phyloP scores from a whole-genome alignment of 1,140 invertebrate species.

The Drosophila takahashii region DNA sequence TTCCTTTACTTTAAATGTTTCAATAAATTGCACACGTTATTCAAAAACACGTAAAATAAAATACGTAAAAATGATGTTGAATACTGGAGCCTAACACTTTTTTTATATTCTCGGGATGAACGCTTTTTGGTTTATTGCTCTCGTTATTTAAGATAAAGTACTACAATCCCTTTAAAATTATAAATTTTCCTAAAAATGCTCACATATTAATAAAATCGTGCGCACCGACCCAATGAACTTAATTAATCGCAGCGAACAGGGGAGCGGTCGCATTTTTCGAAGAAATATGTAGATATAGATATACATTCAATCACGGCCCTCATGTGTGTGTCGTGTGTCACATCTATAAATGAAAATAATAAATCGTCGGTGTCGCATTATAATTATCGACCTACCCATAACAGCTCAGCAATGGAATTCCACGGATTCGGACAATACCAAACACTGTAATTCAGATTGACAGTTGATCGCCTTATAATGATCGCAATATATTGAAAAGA shows the following conservation, averaged over 20 bases:
- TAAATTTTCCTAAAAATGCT: constrained; percentile 1
- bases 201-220: constrained; percentile 16
- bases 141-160: background rate
- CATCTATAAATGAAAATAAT: constrained; percentile 61
- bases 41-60: too few species aligned
- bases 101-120: too few species aligned
- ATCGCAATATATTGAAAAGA: constrained; percentile 18
- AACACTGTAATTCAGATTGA: constrained; percentile 38
- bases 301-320: constrained; percentile 53
- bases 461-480: constrained; percentile 51
- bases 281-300: constrained; percentile 49
- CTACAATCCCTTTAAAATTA: background rate
- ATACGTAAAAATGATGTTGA: too few species aligned
- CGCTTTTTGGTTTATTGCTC: background rate
- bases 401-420: constrained; percentile 37
- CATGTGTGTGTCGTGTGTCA: constrained; percentile 58
- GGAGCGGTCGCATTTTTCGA: constrained; percentile 58
- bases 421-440: constrained; percentile 36
- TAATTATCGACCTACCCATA: constrained; percentile 63
- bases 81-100: too few species aligned
- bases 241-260: constrained; percentile 37
- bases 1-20: too few species aligned
- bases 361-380: constrained; percentile 71
- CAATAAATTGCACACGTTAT: too few species aligned
- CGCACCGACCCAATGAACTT: constrained; percentile 33